These are phyloP conservation scores for Tenthredo distinguenda DNA, from an alignment of 2,888 invertebrate species.

Conservation along the genomic window DNA sequence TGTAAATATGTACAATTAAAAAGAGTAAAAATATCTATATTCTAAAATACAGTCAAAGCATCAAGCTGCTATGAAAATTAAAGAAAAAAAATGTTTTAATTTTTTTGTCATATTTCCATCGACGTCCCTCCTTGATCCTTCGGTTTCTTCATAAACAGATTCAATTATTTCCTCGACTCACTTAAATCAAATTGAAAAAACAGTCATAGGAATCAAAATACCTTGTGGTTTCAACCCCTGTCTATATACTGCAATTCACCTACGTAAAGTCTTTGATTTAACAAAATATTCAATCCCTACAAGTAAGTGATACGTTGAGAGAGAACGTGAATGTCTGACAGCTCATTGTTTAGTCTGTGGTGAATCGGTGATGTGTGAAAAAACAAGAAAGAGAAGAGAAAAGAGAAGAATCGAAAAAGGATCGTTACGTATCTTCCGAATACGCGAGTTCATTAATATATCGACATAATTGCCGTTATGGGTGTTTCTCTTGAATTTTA, in stretches of 20 bases:
- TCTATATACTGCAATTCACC: slow-evolving; percentile 23
- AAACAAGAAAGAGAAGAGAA: background rate
- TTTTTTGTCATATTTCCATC: slow-evolving; percentile 4
- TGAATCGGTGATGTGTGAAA: background rate
- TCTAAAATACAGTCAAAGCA: slow-evolving; percentile 35
- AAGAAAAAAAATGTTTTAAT: slow-evolving; percentile 4
- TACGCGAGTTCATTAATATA: background rate
- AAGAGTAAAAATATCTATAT: slow-evolving; percentile 11
- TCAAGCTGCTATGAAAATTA: slow-evolving; percentile 26
- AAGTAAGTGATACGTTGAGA: slow-evolving; percentile 20
- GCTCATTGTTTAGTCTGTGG: slow-evolving; percentile 20
- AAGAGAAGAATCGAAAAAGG: background rate
- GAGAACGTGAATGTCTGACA: slow-evolving; percentile 20
- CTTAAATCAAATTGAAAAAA: background rate
- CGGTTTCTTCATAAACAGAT: background rate
- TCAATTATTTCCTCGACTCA: background rate
- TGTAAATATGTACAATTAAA: slow-evolving; percentile 42
- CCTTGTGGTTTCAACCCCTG: slow-evolving; percentile 29
- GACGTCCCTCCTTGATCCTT: slow-evolving; percentile 3
- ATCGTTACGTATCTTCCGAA: background rate
- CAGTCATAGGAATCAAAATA: background rate
- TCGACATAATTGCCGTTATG: background rate
- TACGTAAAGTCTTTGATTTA: slow-evolving; percentile 37
- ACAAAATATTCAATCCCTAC: background rate
- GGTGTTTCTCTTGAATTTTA: background rate